Evolutionary conservation across 1,140 invertebrate genomes (phyloP), one percentile per base, ranked within the genome.

Genomic region (Aphidius ervi): DNA sequence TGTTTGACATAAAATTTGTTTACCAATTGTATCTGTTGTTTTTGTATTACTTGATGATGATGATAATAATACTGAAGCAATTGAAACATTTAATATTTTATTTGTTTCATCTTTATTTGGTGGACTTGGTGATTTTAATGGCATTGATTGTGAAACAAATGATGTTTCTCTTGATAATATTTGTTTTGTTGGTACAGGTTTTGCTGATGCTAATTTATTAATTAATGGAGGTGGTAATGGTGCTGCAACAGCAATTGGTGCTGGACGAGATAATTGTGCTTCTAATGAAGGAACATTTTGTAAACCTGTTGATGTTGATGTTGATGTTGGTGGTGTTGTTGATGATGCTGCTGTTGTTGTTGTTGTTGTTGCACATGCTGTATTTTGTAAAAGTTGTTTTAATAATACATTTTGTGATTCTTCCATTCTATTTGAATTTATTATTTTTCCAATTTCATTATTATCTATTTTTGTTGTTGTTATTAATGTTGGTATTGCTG

Each of bases 381-480:
- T 91, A 67, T 93, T 95, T 74, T 95, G 92, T 20, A 97, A 74
- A 37, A 97, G 78, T 74, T 96, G 91, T 70, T 96, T 96, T 20
- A 97, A 74, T 16, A 97, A 75, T 8, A 94, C 93, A 80, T 96
- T 95, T 72, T 94, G 91, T 2, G 90, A 90, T 64, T 93, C 90
- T 67, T 91, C 89, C 50, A 84, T 81, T 68, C 86, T 70, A 23
- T 75, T 74, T 9, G 71, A 63, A 59, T 65, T 71, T 9, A 65
- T 48, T 4, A 23, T 56, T 66, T 80, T 78, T 6, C 8, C 62
- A 5, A 48, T 31, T 6, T 79, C 75, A 5, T 63, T 43, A 31
- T 31, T 31, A 8, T 77, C 77, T 0, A 58, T 40, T 46, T 64
- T 73, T 0, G 66, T 56, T 3, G 60, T 62, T 42, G 67, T 41